Conservation (phyloP, 2,797 vertebrate genomes). For the Acanthurus tractus region DNA sequence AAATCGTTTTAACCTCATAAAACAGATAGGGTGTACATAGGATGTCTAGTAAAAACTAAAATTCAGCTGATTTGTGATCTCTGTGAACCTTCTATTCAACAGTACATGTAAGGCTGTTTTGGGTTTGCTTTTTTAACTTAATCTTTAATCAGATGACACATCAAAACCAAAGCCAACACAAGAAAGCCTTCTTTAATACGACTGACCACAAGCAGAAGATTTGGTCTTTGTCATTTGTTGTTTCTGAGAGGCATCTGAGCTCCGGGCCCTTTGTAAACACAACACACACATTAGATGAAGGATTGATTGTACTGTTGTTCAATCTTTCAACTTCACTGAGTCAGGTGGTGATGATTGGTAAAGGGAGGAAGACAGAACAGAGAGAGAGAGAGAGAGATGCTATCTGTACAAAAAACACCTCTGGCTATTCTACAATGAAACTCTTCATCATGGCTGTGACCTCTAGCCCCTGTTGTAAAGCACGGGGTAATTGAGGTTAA, state of each 20-base stretch:
- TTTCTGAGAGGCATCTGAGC: slow-evolving; percentile 12
- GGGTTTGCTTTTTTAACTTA: neutral
- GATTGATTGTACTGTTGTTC: slow-evolving; percentile 33
- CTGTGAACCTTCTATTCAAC: neutral
- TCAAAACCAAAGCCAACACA: neutral
- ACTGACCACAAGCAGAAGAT: neutral
- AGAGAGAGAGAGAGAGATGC: slow-evolving; percentile 38
- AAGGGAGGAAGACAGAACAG: neutral
- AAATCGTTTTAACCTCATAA: neutral
- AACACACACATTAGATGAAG: slow-evolving; percentile 13
- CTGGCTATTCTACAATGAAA: slow-evolving; percentile 59
- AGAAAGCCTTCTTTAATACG: neutral
- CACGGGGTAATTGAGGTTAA: slow-evolving; percentile 79
- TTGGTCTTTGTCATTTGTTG: slow-evolving; percentile 12
- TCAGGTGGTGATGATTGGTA: slow-evolving; percentile 11
- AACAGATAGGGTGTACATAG: neutral
- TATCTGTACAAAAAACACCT: slow-evolving; percentile 61
- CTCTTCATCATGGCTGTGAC: slow-evolving; percentile 60
- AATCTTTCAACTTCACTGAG: slow-evolving; percentile 1
- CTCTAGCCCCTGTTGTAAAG: slow-evolving; percentile 58
- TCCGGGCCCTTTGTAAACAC: slow-evolving; percentile 34
- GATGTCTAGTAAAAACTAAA: neutral
- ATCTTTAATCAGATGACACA: slow-evolving; percentile 12
- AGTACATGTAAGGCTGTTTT: neutral
- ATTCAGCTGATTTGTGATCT: no score